Evolutionary conservation across 2,113 vertebrate species (phyloP), one percentile per base, ranked within the genome.

Genomic region (Etia nguti): DNA sequence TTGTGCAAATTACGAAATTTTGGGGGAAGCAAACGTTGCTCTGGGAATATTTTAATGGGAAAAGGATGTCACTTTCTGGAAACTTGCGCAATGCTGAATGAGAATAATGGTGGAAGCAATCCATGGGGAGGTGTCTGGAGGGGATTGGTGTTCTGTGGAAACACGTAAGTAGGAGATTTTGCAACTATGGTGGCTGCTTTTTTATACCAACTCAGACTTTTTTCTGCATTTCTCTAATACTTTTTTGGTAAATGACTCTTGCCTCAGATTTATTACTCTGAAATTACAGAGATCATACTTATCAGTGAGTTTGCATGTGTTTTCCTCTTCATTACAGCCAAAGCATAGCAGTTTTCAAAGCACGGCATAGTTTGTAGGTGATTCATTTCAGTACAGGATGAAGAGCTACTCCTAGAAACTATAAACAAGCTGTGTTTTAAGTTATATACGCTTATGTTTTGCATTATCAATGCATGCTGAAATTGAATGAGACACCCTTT

Each of bases 231-330:
- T 38, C 34, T 38, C 62, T 22, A 38, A 22, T 68, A 65, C 6
- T 2, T 65, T 65, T 65, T n/a, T 75, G 73, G 73, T 52, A 77
- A n/a, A 50, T 77, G 26, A n/a, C 73, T 31, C 46, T 18, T 29
- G 43, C 70, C 43, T 77, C 10, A 31, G 46, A 77, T 46, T 52
- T 31, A 77, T 20, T 77, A 20, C 50, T 54, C 50, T 52, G 52
- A 54, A 54, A n/a, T 55, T 55, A 34, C 46, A 20, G 62, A 5
- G 20, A 68, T 68, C 3, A 13, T 50, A 20, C 6, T 15, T 80
- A 88, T 89, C 56, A 52, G 3, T 55, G 31, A 18, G 79, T 88
- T 79, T 86, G 81, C 81, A 82, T 87, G 29, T 80, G 86, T 83
- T 83, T 84, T 81, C 18, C 24, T 56, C 9, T 81, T 56, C 59